These are phyloP conservation scores for Gallinago solitaria DNA, from an alignment of 2,797 vertebrate genomes.

Conservation along the genomic window DNA sequence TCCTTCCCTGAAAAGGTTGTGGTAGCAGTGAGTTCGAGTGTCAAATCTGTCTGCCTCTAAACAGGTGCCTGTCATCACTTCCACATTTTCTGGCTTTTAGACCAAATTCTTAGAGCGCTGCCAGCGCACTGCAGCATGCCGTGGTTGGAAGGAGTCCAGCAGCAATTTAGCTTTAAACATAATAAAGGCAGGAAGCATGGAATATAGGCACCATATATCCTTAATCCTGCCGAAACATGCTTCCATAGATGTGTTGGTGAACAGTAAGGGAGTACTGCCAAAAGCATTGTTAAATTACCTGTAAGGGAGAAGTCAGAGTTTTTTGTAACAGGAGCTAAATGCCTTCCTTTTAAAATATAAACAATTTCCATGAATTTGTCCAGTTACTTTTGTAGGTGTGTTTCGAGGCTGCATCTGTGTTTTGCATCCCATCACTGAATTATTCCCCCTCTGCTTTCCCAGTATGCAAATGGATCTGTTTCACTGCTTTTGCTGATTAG, in stretches of 20 bases:
- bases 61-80: neutral
- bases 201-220: neutral
- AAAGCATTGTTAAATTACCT: neutral
- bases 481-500: conserved; percentile 12
- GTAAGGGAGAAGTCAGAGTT: neutral
- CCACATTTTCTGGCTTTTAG: neutral
- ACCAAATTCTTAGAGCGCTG: neutral
- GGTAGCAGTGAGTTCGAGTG: neutral
- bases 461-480: neutral
- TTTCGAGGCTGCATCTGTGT: neutral
- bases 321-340: neutral
- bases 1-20: neutral
- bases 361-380: neutral
- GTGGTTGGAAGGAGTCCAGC: neutral
- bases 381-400: neutral
- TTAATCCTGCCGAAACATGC: neutral
- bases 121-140: neutral
- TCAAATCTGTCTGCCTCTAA: neutral
- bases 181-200: conserved; percentile 44
- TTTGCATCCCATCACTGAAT: neutral
- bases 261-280: neutral
- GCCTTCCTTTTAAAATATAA: neutral
- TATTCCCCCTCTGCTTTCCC: neutral
- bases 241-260: neutral
- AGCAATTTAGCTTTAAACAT: neutral